phyloP scores from a whole-genome alignment of 1,140 invertebrate species.

The Acyrthosiphon pisum region DNA sequence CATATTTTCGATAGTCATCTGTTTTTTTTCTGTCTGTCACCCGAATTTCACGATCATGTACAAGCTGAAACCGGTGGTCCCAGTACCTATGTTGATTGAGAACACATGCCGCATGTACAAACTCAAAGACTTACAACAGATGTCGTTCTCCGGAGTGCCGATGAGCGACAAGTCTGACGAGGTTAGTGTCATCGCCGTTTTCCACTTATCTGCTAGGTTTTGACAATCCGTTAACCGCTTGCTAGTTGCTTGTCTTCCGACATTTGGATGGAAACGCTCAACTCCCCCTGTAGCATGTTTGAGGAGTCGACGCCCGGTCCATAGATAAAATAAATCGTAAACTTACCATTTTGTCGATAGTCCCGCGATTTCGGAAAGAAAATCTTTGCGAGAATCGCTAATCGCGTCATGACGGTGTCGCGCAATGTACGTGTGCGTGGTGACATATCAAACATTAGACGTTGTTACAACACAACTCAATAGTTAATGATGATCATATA shows the following conservation, averaged over 20 bases:
- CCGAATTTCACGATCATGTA: constrained; percentile 57
- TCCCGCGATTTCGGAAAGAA: neutral
- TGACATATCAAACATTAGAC: neutral
- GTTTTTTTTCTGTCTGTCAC: neutral
- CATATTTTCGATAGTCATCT: neutral
- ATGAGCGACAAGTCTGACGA: neutral
- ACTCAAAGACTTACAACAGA: constrained; percentile 60
- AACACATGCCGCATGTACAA: constrained; percentile 59
- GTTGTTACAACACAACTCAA: too few relatives aligned
- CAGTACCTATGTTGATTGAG: constrained; percentile 48
- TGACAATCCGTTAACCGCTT: neutral
- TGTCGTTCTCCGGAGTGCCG: neutral
- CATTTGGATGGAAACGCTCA: neutral
- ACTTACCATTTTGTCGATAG: neutral
- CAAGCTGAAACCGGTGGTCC: constrained; percentile 59
- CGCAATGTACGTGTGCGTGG: neutral
- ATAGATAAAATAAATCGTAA: neutral
- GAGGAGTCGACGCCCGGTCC: too few relatives aligned
- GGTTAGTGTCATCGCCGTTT: neutral
- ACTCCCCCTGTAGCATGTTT: neutral
- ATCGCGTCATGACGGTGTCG: neutral
- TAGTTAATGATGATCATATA: neutral
- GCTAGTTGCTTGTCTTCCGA: neutral
- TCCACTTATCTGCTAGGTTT: neutral
- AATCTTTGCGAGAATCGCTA: neutral